Evolutionary conservation across 2,113 vertebrate species (phyloP).

Genomic region (Dasyprocta punctata): DNA sequence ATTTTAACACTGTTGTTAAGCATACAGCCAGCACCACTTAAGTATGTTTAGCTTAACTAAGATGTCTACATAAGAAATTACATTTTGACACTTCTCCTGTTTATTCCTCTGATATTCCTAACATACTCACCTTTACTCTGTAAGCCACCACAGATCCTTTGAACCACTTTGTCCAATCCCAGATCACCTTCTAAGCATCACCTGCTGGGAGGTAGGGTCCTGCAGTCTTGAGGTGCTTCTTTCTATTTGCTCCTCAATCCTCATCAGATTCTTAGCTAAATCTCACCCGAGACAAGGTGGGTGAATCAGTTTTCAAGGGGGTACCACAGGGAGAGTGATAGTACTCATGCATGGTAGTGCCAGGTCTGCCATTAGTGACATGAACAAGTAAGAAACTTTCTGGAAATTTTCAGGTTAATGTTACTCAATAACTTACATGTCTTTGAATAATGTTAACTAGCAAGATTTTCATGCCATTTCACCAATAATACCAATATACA

Average conservation of each 20-base stretch:
- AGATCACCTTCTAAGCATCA: not conserved
- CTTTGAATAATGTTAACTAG: not conserved
- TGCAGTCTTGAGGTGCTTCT: not conserved
- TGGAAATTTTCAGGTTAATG: not conserved
- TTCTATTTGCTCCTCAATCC: not conserved
- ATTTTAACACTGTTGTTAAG: fast-evolving
- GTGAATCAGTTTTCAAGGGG: not conserved
- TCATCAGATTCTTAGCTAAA: not conserved
- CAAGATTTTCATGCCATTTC: not conserved
- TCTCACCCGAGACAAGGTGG: not conserved
- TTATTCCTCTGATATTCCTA: not conserved
- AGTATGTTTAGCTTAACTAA: not conserved
- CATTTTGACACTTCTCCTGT: not conserved
- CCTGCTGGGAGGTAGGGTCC: fast-evolving
- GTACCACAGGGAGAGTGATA: not conserved
- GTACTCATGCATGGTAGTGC: fast-evolving
- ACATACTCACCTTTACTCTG: not conserved
- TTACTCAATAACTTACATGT: not conserved
- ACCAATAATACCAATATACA: not conserved
- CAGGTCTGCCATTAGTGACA: not conserved
- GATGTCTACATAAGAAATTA: too few species aligned
- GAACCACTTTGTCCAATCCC: not conserved
- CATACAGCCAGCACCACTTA: not conserved
- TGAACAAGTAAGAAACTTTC: not conserved
- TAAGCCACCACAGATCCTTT: not conserved